Percentiles rank a stretch among this genome's conserved stretches.
Conservation (phyloP, 1,140 invertebrate species). For the Drosophila seguyi region DNA sequence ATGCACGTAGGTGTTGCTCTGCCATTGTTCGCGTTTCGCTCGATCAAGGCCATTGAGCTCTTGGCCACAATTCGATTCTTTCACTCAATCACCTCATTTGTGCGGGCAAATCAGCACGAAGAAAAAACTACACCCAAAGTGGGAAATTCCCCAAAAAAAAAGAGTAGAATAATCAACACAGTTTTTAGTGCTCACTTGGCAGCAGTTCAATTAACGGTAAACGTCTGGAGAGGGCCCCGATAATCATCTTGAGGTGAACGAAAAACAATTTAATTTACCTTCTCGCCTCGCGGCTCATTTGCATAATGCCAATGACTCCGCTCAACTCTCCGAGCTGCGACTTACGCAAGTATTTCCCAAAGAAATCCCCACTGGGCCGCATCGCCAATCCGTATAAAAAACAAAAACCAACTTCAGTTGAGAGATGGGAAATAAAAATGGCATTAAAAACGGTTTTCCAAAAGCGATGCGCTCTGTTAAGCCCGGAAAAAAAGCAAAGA, state of each 20-base stretch:
- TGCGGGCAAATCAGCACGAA: conserved; percentile 11
- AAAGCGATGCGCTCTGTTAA: conserved; percentile 78
- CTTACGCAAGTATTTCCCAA: conserved; percentile 70
- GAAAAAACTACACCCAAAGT: conserved; percentile 1
- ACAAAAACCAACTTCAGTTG: conserved; percentile 13
- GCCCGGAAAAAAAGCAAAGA: conserved; percentile 50
- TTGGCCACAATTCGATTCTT: conserved; percentile 42
- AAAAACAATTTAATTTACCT: conserved; percentile 73
- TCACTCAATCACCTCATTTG: conserved; percentile 47
- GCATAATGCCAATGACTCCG: conserved; percentile 75
- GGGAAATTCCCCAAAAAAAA: conserved; percentile 19
- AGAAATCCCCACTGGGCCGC: conserved; percentile 34
- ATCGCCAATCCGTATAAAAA: conserved; percentile 4
- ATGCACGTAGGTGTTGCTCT: conserved; percentile 58
- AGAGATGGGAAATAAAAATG: conserved; percentile 39
- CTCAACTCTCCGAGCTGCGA: conserved; percentile 6
- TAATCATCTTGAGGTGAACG: conserved; percentile 56
- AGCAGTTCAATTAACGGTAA: conserved; percentile 74
- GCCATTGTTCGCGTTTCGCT: conserved; percentile 54
- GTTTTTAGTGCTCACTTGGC: conserved; percentile 46
- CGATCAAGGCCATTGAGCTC: conserved; percentile 70
- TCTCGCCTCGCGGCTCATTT: conserved; percentile 60
- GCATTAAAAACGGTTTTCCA: conserved; percentile 55
- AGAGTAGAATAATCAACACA: conserved; percentile 33
- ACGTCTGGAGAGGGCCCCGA: conserved; percentile 46